A percentile compares a stretch with the other conserved stretches of the same genome.
These are phyloP conservation scores for Apocrypta bakeri DNA, from an alignment of 1,140 invertebrate genomes.

Conservation along the genomic window DNA sequence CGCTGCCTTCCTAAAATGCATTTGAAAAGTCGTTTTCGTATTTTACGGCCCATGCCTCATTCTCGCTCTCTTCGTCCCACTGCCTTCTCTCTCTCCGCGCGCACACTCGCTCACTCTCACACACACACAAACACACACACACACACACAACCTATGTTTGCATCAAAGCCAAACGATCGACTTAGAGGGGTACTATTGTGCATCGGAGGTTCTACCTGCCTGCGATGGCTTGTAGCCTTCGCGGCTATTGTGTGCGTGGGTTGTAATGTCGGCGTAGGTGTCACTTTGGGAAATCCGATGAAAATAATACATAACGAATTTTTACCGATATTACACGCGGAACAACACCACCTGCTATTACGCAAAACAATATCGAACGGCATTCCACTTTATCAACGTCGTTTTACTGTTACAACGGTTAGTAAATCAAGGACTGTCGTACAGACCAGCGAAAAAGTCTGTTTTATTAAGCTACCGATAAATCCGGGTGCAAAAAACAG, in stretches of 20 bases:
- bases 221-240: too few relatives aligned
- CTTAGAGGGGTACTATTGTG: constrained; percentile 17
- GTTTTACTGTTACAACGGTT: not conserved
- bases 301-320: too few relatives aligned
- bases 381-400: not conserved
- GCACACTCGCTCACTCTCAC: too few relatives aligned
- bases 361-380: too few relatives aligned
- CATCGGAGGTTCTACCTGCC: not conserved
- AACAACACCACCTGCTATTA: too few relatives aligned
- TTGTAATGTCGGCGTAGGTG: not conserved
- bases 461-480: constrained; percentile 27
- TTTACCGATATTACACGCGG: too few relatives aligned
- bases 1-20: constrained; percentile 21
- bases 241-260: not conserved
- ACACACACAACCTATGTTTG: not conserved
- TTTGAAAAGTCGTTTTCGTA: constrained; percentile 47
- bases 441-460: not conserved
- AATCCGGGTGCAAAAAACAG: not conserved
- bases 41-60: constrained; percentile 29
- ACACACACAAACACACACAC: too few relatives aligned
- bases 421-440: constrained; percentile 3
- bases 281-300: not conserved
- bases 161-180: constrained; percentile 32
- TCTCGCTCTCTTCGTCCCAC: not conserved
- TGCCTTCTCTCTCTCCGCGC: not conserved